Evolutionary conservation across 1,140 invertebrate species (phyloP).

Genomic region (Solenopsis fugax): DNA sequence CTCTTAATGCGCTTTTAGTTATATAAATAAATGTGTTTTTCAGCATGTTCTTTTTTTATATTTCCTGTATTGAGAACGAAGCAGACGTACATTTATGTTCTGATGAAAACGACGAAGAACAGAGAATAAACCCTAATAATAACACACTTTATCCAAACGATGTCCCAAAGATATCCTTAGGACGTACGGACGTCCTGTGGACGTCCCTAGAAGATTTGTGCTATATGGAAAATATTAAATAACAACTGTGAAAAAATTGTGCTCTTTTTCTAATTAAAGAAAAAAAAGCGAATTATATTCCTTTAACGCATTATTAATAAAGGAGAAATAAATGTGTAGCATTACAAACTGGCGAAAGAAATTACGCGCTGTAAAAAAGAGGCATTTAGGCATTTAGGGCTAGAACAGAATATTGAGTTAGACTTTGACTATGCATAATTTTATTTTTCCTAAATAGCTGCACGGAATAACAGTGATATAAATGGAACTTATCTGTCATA

Average conservation of each 20-base stretch:
- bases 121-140: not conserved
- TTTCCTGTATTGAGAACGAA: not conserved
- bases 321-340: not conserved
- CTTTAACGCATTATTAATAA: not conserved
- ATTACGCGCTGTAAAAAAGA: not conserved
- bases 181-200: too few relatives aligned
- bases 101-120: not conserved
- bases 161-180: too few relatives aligned
- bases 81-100: not conserved
- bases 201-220: too few relatives aligned
- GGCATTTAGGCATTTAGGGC: not conserved
- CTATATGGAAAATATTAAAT: too few relatives aligned
- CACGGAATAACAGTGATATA: not conserved
- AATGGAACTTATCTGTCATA: slow-evolving; percentile 25
- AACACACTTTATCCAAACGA: too few relatives aligned
- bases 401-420: not conserved
- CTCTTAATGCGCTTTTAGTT: not conserved
- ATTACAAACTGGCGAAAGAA: not conserved
- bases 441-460: slow-evolving; percentile 27
- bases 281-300: not conserved
- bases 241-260: not conserved
- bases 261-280: not conserved
- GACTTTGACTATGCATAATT: slow-evolving; percentile 34
- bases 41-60: not conserved
- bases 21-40: not conserved